These are phyloP conservation scores for Hirudinaria manillensis DNA, from an alignment of 2,888 invertebrate species.

Conservation along the genomic window DNA sequence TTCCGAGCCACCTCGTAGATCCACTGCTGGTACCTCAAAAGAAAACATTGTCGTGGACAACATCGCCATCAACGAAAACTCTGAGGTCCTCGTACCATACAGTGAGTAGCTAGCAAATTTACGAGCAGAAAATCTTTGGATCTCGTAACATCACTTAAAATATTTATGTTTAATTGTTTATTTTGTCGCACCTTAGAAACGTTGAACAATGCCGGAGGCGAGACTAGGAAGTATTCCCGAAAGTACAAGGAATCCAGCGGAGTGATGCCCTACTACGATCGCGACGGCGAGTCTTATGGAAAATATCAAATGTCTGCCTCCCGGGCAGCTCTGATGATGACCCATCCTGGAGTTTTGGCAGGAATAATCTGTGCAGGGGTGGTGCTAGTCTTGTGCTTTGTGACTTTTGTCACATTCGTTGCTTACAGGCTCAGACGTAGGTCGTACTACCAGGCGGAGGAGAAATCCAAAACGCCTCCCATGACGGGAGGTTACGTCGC, in stretches of 20 bases:
- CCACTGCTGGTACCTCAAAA: no score
- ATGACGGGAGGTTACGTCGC: not conserved
- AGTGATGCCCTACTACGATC: not conserved
- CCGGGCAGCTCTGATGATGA: not conserved
- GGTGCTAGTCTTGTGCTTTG: conserved; percentile 21
- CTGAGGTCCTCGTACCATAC: conserved; percentile 15
- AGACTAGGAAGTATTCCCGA: not conserved
- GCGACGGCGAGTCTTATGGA: not conserved
- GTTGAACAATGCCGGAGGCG: not conserved
- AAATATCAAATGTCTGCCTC: conserved; percentile 4
- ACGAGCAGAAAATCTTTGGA: not conserved
- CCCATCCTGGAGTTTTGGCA: conserved; percentile 24
- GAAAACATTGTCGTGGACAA: no score
- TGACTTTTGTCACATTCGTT: conserved; percentile 18
- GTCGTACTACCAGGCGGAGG: conserved; percentile 5
- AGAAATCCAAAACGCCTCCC: not conserved
- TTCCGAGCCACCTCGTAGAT: no score
- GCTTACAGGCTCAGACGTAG: conserved; percentile 3
- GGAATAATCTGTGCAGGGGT: conserved; percentile 17
- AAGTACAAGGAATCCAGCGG: not conserved
- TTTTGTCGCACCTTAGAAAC: not conserved
- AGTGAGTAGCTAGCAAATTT: not conserved
- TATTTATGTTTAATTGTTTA: not conserved
- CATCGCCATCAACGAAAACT: not conserved
- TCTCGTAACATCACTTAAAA: no score